These are phyloP conservation scores for Drosophila miranda DNA, from an alignment of 1,140 invertebrate genomes.

Conservation along the genomic window DNA sequence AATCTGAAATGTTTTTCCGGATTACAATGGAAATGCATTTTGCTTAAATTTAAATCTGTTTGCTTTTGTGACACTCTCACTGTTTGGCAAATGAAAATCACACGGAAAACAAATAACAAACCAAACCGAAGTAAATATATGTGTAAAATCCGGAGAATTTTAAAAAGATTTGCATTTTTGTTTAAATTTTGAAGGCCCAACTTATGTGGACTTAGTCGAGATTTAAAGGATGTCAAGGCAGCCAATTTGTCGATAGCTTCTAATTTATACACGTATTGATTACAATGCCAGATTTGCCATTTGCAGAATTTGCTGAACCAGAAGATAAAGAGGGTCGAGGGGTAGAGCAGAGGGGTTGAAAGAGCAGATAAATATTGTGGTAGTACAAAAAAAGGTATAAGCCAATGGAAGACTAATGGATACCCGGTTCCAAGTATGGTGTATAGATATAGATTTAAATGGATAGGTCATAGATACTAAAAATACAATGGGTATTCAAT, in stretches of 20 bases:
- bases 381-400: slow-evolving; percentile 11
- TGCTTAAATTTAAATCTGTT: slow-evolving; percentile 40
- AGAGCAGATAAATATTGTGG: slow-evolving; percentile 17
- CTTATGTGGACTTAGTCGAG: slow-evolving; percentile 19
- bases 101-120: neutral
- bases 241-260: slow-evolving; percentile 31
- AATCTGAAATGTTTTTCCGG: slow-evolving; percentile 22
- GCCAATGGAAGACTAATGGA: no score
- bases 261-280: slow-evolving; percentile 66
- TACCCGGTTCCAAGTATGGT: no score
- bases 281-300: slow-evolving; percentile 42
- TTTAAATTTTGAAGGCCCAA: slow-evolving; percentile 12
- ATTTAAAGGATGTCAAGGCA: slow-evolving; percentile 37
- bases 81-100: slow-evolving; percentile 29
- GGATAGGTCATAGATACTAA: no score
- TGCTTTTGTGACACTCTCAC: slow-evolving; percentile 40
- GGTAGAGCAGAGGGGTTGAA: slow-evolving; percentile 5
- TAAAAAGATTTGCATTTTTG: slow-evolving; percentile 3
- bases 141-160: slow-evolving; percentile 7
- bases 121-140: slow-evolving; percentile 23
- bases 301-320: slow-evolving; percentile 18
- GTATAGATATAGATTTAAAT: no score
- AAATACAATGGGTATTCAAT: no score
- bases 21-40: slow-evolving; percentile 47
- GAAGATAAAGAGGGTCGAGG: slow-evolving; percentile 6